phyloP scores from a whole-genome alignment of 2,888 invertebrate species.

The Drosophila suboccidentalis region DNA sequence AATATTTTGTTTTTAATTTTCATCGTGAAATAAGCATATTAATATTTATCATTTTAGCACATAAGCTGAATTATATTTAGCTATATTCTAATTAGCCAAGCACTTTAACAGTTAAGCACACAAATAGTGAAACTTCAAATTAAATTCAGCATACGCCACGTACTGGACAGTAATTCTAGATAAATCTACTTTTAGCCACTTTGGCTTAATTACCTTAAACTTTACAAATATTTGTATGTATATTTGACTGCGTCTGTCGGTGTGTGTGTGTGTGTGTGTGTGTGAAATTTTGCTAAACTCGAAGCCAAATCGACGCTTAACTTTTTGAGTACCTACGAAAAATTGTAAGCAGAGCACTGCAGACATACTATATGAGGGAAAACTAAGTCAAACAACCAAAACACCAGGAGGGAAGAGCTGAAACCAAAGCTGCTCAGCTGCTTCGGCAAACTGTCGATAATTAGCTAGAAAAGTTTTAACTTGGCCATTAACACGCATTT shows the following conservation, averaged over 20 bases:
- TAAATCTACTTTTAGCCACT: conserved; percentile 22
- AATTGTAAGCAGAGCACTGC: conserved; percentile 38
- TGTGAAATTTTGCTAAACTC: conserved; percentile 38
- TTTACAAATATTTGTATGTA: neutral
- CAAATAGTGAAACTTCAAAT: conserved; percentile 10
- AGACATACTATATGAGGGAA: conserved; percentile 31
- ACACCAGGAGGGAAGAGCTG: conserved; percentile 6
- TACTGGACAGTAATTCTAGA: conserved; percentile 15
- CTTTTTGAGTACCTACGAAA: conserved; percentile 52
- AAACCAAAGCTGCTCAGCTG: neutral
- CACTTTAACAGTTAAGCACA: conserved; percentile 31
- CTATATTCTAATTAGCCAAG: conserved; percentile 20
- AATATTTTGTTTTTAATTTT: too few species aligned
- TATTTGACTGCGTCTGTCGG: neutral
- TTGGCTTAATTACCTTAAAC: conserved; percentile 51
- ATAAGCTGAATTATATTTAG: too few species aligned
- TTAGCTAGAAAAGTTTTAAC: conserved; percentile 75
- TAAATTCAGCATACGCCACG: conserved; percentile 48
- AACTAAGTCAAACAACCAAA: conserved; percentile 38
- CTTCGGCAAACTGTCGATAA: conserved; percentile 71
- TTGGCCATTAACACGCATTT: conserved; percentile 71
- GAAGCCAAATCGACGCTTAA: conserved; percentile 55
- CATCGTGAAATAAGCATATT: too few species aligned
- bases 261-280: neutral
- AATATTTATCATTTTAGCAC: neutral